Percentiles rank a stretch among this genome's conserved stretches.
These are phyloP conservation scores for Calcarius lapponicus DNA, from an alignment of 2,797 vertebrate species.

Conservation along the genomic window DNA sequence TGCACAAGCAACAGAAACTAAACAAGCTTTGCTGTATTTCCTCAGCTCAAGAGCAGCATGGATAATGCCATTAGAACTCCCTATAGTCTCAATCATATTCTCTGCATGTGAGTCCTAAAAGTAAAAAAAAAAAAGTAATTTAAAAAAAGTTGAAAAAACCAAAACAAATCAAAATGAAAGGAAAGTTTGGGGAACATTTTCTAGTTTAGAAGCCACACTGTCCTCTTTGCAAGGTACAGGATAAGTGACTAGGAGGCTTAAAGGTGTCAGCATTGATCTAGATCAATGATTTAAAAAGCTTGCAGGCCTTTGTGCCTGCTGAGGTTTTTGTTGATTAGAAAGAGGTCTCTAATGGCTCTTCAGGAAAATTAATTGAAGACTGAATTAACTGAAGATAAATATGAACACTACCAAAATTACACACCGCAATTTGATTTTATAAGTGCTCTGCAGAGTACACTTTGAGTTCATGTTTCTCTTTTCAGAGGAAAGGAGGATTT, in stretches of 20 bases:
- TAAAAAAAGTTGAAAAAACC: background rate
- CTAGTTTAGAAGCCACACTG: background rate
- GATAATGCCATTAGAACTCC: background rate
- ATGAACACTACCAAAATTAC: background rate
- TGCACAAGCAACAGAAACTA: background rate
- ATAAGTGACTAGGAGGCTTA: background rate
- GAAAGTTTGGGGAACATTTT: background rate
- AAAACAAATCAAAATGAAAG: accelerated
- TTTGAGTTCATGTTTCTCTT: background rate
- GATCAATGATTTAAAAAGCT: background rate
- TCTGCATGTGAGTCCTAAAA: background rate
- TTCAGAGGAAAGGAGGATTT: background rate
- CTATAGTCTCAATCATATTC: background rate
- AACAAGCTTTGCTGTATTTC: background rate
- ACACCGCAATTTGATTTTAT: background rate
- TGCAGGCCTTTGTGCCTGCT: background rate
- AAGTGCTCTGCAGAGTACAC: background rate
- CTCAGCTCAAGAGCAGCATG: background rate
- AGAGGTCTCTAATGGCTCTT: background rate
- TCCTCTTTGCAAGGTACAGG: background rate
- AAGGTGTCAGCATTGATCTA: background rate
- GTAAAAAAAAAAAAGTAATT: background rate
- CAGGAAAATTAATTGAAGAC: background rate
- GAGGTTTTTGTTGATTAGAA: background rate
- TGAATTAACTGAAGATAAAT: background rate